These are phyloP conservation scores for Ommatoiulus sabulosus DNA, from an alignment of 2,888 invertebrate genomes.

Conservation along the genomic window DNA sequence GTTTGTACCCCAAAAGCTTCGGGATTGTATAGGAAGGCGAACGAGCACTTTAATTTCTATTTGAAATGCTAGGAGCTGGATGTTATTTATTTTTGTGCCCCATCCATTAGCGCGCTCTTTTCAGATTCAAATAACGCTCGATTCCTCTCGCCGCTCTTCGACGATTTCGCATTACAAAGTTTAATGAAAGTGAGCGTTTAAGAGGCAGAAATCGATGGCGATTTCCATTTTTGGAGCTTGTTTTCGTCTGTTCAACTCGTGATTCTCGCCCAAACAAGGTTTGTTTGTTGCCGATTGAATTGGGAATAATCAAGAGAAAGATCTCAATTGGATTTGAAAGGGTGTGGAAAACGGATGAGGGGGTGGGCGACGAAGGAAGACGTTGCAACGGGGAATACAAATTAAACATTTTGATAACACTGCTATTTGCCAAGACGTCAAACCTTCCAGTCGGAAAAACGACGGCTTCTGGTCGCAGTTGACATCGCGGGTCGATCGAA, in stretches of 20 bases:
- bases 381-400: neutral
- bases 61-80: neutral
- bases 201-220: conserved; percentile 19
- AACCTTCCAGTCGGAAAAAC: neutral
- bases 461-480: neutral
- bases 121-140: neutral
- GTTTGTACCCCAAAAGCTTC: neutral
- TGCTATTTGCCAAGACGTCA: neutral
- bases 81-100: neutral
- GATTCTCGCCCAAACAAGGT: neutral
- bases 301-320: conserved; percentile 11
- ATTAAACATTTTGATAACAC: neutral
- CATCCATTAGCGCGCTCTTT: conserved; percentile 5
- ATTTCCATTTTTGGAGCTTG: neutral
- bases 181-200: conserved; percentile 12
- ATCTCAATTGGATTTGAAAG: conserved; percentile 19
- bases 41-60: conserved; percentile 14
- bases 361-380: neutral
- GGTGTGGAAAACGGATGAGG: neutral
- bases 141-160: neutral
- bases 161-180: neutral
- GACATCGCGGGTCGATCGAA: neutral
- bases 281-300: conserved; percentile 19
- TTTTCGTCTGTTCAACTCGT: neutral
- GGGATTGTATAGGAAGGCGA: neutral